phyloP scores from a whole-genome alignment of 2,113 vertebrate genomes.

The Gymnobelideus leadbeateri region DNA sequence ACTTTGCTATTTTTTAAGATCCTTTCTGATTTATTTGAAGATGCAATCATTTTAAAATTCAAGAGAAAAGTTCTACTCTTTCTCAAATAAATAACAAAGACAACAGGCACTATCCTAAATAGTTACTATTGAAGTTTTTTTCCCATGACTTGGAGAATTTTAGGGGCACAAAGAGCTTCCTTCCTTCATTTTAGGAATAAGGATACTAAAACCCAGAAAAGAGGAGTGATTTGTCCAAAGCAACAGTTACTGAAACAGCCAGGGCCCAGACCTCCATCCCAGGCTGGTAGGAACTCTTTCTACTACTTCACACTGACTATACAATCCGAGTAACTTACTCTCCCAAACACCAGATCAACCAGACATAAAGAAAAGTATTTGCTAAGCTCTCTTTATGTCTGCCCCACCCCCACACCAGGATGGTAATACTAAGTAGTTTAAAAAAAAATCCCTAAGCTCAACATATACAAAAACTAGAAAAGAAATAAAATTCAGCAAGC shows the following conservation, averaged over 20 bases:
- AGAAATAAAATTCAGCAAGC: neutral
- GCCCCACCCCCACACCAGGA: neutral
- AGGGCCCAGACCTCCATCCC: constrained; percentile 20
- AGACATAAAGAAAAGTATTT: neutral
- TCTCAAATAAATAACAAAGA: constrained; percentile 27
- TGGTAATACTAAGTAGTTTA: neutral
- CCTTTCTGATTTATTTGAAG: constrained; percentile 23
- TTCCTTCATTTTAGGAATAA: neutral
- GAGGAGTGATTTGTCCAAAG: constrained; percentile 8
- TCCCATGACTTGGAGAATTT: constrained; percentile 28
- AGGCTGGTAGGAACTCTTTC: neutral
- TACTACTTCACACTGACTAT: neutral
- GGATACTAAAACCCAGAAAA: constrained; percentile 17
- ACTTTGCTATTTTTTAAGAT: constrained; percentile 13
- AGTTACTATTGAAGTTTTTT: neutral
- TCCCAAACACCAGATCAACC: neutral
- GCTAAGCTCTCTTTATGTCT: neutral
- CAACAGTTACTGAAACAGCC: neutral
- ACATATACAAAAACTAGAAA: neutral
- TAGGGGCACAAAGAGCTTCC: constrained; percentile 17
- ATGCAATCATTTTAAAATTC: constrained; percentile 17
- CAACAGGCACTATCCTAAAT: neutral
- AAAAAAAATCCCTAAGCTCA: neutral
- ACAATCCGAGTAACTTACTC: neutral
- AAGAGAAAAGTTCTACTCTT: constrained; percentile 40